Evolutionary conservation across 2,797 vertebrate genomes (phyloP).

Genomic region (Acipenser ruthenus): DNA sequence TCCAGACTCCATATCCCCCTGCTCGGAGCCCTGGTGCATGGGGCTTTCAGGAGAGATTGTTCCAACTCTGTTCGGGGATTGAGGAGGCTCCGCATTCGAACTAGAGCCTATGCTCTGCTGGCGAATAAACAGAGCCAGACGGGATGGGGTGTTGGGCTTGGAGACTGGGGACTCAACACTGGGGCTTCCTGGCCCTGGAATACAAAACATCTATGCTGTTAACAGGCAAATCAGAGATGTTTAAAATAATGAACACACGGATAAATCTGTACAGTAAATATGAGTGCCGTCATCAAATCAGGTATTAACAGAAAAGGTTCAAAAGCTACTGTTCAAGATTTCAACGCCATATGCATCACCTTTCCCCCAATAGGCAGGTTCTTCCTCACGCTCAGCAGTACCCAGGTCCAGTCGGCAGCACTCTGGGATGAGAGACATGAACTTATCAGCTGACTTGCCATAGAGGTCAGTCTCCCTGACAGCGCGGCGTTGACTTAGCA

Average conservation of each 20-base stretch:
- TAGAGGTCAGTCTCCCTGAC: constrained; percentile 88
- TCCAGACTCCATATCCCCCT: constrained; percentile 74
- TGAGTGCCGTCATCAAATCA: neutral
- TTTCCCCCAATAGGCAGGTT: constrained; percentile 73
- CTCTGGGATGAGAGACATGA: constrained; percentile 85
- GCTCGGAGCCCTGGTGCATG: constrained; percentile 48
- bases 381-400: constrained; percentile 60
- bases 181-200: constrained; percentile 69
- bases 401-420: constrained; percentile 69
- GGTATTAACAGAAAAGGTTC: too few relatives aligned
- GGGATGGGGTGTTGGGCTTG: constrained; percentile 81
- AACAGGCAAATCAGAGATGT: too few relatives aligned
- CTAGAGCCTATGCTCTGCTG: constrained; percentile 61
- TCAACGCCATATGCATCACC: constrained; percentile 45
- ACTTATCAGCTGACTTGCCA: constrained; percentile 82
- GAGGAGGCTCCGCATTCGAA: constrained; percentile 27
- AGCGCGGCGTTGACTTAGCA: constrained; percentile 91
- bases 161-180: constrained; percentile 62
- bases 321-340: neutral
- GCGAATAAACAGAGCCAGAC: constrained; percentile 83
- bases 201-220: neutral
- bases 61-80: constrained; percentile 31
- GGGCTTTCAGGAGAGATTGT: constrained; percentile 64
- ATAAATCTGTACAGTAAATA: neutral
- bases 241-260: neutral